These are phyloP conservation scores for Clivina fossor DNA, from an alignment of 2,888 invertebrate genomes.

Conservation along the genomic window DNA sequence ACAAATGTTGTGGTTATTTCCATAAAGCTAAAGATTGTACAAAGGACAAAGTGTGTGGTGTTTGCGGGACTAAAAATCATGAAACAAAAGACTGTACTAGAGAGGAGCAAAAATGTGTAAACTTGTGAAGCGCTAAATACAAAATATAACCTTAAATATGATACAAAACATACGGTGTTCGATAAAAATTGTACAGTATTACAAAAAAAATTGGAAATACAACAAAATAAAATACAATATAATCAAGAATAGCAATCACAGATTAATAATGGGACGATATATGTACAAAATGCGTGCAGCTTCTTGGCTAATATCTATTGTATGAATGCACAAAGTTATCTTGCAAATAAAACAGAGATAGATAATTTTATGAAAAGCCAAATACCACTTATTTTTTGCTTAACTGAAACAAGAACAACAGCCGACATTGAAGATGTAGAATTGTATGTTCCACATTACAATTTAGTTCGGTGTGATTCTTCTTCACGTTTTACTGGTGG, in stretches of 20 bases:
- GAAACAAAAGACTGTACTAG: conserved; percentile 7
- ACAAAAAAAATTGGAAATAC: conserved; percentile 1
- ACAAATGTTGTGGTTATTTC: conserved; percentile 8
- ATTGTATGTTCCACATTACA: too few relatives aligned
- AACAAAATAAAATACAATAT: background rate
- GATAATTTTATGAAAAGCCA: too few relatives aligned
- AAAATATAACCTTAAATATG: conserved; percentile 7
- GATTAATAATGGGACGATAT: conserved; percentile 3
- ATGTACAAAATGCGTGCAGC: conserved; percentile 10
- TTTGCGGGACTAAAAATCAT: conserved; percentile 4
- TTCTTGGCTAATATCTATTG: background rate
- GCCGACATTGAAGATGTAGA: too few relatives aligned
- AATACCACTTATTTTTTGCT: too few relatives aligned
- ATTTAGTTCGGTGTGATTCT: too few relatives aligned
- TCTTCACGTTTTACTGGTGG: too few relatives aligned
- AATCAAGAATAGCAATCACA: conserved; percentile 6
- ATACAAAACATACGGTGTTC: conserved; percentile 4
- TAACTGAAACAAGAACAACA: too few relatives aligned
- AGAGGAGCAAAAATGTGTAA: background rate
- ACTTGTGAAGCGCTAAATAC: background rate
- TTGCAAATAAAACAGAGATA: too few relatives aligned
- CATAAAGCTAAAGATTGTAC: conserved; percentile 10
- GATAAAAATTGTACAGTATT: conserved; percentile 1
- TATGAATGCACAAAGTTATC: too few relatives aligned
- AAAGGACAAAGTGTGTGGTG: conserved; percentile 8